phyloP scores from a whole-genome alignment of 2,888 invertebrate species.

The Andrena bicolor region DNA sequence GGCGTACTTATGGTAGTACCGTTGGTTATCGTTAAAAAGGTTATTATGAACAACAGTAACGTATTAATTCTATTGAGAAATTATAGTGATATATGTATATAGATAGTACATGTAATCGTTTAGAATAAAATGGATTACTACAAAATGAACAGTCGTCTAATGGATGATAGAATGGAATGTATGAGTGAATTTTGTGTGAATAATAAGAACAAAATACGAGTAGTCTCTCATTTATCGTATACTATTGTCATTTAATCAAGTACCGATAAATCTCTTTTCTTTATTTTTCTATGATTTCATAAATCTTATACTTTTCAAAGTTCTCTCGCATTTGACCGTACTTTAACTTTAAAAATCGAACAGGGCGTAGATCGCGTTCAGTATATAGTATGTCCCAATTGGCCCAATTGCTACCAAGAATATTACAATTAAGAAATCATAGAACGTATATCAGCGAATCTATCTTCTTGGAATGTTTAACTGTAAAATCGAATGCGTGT shows the following conservation, averaged over 20 bases:
- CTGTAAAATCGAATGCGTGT: constrained; percentile 7
- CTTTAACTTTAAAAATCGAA: neutral
- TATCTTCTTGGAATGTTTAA: constrained; percentile 20
- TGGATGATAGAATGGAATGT: constrained; percentile 59
- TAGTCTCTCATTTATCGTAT: constrained; percentile 20
- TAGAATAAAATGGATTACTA: constrained; percentile 69
- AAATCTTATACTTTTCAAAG: constrained; percentile 31
- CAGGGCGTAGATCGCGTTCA: neutral
- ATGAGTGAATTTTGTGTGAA: constrained; percentile 56
- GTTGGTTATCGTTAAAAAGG: constrained; percentile 76
- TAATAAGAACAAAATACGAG: constrained; percentile 23
- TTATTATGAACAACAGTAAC: constrained; percentile 68
- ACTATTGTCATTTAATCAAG: constrained; percentile 6
- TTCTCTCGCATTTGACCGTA: neutral
- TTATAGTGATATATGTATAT: constrained; percentile 19
- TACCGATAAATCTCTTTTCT: constrained; percentile 28
- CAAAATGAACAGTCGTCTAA: constrained; percentile 56
- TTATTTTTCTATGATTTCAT: constrained; percentile 67
- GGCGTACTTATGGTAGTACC: constrained; percentile 78
- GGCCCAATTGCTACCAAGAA: neutral
- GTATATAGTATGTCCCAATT: neutral
- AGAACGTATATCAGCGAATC: constrained; percentile 49
- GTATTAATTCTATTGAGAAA: constrained; percentile 50
- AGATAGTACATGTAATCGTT: constrained; percentile 29
- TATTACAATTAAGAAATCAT: constrained; percentile 67